Base-by-base conservation (phyloP, 2,113 vertebrate species). In the Actinemys pallida region DNA sequence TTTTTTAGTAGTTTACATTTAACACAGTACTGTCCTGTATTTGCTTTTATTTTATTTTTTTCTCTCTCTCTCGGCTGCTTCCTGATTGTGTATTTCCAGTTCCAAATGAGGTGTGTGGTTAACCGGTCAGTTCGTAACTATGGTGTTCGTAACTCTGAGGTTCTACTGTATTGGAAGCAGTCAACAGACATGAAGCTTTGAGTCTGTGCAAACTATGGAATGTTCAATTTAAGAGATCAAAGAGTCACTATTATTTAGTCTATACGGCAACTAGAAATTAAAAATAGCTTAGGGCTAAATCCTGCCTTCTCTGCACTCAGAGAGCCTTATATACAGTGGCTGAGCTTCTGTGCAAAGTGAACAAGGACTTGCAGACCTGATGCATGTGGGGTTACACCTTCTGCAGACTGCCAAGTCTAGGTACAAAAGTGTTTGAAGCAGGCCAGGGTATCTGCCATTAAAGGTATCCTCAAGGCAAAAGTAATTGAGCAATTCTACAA, bases 201-300 rank as follows among this genome's bases (percentile, higher is more conserved):
- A 80, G 82, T 27, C 39, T 0, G 0, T 39, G 10, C 5, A 29
- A 92, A 75, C 20, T 54, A 53, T 7, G 42, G 4, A 1, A 27
- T 5, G 54, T 27, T 62, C 65, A 49, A 52, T 85, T 45, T 80
- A 50, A 53, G 29, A 86, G 7, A n/a, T 29, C 11, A 52, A 69
- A 86, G 39, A 52, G 1, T 19, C 27, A 31, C 3, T 3, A 62
- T 87, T 84, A 90, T 16, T 56, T 76, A 11, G 6, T 59, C 93
- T 72, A 83, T 29, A 59, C 11, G 89, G 24, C 84, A 96, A 72
- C 17, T 20, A 22, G 6, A 20, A 75, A 0, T 50, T 76, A 78
- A 5, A 49, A 91, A 89, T 22, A 86, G 72, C 47, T 76, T 25
- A 76, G 42, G 12, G 42, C 42, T 76, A 91, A 1, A n/a, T 25